A percentile compares a stretch with the other conserved stretches of the same genome.
Conservation (phyloP, 2,797 vertebrate genomes). For the Cryptoprocta ferox region DNA sequence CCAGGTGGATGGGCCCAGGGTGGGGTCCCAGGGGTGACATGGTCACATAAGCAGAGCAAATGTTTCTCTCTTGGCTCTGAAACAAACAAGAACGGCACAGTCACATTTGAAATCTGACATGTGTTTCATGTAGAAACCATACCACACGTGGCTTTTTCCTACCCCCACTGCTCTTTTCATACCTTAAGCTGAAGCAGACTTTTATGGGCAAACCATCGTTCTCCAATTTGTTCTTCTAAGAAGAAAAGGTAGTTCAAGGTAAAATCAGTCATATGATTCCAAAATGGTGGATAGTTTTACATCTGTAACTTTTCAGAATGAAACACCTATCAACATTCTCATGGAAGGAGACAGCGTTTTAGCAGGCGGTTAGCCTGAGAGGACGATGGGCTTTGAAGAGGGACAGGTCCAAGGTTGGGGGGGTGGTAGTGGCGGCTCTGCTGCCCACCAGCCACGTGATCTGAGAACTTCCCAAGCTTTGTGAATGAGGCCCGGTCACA, state of each 20-base stretch:
- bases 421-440: accelerated
- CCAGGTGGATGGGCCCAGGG: background rate
- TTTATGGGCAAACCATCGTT: background rate
- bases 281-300: accelerated
- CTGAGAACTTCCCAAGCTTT: background rate
- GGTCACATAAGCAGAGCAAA: background rate
- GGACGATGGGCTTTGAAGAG: accelerated
- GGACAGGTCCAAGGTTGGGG: accelerated
- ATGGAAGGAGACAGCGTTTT: accelerated
- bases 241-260: background rate
- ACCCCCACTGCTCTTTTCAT: background rate
- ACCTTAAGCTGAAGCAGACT: background rate
- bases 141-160: background rate
- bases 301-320: background rate
- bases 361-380: background rate
- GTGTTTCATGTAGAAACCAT: background rate
- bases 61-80: background rate
- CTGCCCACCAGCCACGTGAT: accelerated
- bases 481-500: background rate
- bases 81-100: background rate
- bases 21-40: accelerated
- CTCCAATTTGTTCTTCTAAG: background rate
- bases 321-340: background rate
- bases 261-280: background rate
- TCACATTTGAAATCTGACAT: background rate